Evolutionary conservation across 2,888 invertebrate genomes (phyloP).

Genomic region (Chloromyia formosa): DNA sequence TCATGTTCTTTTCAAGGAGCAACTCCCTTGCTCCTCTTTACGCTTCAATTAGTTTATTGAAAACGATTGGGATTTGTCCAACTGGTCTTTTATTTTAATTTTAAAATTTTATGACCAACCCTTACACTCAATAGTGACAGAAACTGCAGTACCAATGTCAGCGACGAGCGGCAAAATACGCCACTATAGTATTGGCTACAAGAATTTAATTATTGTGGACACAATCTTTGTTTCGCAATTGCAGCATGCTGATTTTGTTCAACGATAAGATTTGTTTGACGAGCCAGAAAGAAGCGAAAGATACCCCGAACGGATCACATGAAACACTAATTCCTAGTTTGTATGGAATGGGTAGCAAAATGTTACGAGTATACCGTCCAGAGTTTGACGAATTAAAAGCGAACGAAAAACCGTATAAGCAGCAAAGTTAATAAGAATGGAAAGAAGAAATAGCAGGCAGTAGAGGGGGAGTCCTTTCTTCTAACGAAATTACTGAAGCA

Average conservation of each 20-base stretch:
- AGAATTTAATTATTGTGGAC: background rate
- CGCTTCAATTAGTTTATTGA: conserved; percentile 16
- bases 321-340: conserved; percentile 4
- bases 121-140: background rate
- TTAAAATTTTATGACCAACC: background rate
- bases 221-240: background rate
- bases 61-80: background rate
- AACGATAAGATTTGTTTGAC: background rate
- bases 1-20: too few species aligned
- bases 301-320: too few species aligned
- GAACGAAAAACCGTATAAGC: background rate
- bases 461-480: background rate
- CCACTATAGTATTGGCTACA: background rate
- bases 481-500: conserved; percentile 26
- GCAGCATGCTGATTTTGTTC: background rate
- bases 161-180: too few species aligned
- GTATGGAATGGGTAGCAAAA: background rate
- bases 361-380: too few species aligned
- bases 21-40: background rate
- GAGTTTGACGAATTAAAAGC: too few species aligned
- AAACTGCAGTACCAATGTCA: too few species aligned
- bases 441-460: background rate
- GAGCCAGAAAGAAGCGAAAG: too few species aligned
- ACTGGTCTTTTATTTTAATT: conserved; percentile 12
- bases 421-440: conserved; percentile 14